Percentiles rank a stretch among this genome's conserved stretches.
phyloP scores from a whole-genome alignment of 1,140 invertebrate species.

The Zophobas atratus region DNA sequence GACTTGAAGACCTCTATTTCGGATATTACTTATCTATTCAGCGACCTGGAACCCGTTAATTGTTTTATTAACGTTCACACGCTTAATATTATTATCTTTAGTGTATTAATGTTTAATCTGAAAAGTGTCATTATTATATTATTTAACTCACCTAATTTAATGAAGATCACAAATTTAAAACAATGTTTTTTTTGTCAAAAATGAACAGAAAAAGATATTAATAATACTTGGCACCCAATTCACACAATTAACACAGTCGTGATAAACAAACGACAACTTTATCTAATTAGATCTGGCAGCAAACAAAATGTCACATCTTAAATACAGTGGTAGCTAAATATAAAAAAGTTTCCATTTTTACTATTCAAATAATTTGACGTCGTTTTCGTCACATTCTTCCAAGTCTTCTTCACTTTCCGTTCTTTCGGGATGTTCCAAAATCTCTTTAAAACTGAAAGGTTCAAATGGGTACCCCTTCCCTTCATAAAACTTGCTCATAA shows the following conservation, averaged over 20 bases:
- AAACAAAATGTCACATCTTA: too few species aligned
- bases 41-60: neutral
- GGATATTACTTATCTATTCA: neutral
- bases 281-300: too few species aligned
- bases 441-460: constrained; percentile 94
- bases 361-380: neutral
- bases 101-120: too few species aligned
- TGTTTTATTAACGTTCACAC: neutral
- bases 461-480: constrained; percentile 92
- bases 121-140: too few species aligned
- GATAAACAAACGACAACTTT: too few species aligned
- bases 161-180: too few species aligned
- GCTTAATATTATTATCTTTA: neutral
- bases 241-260: too few species aligned
- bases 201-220: neutral
- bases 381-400: neutral
- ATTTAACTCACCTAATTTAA: too few species aligned
- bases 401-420: constrained; percentile 48
- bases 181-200: neutral
- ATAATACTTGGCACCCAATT: too few species aligned
- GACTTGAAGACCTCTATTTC: neutral
- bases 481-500: constrained; percentile 97
- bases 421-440: constrained; percentile 76
- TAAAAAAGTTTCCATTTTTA: too few species aligned
- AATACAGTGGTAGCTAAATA: too few species aligned